Percentiles rank a stretch among this genome's conserved stretches.
These are phyloP conservation scores for Balearica regulorum DNA, from an alignment of 2,797 vertebrate genomes.

Conservation along the genomic window DNA sequence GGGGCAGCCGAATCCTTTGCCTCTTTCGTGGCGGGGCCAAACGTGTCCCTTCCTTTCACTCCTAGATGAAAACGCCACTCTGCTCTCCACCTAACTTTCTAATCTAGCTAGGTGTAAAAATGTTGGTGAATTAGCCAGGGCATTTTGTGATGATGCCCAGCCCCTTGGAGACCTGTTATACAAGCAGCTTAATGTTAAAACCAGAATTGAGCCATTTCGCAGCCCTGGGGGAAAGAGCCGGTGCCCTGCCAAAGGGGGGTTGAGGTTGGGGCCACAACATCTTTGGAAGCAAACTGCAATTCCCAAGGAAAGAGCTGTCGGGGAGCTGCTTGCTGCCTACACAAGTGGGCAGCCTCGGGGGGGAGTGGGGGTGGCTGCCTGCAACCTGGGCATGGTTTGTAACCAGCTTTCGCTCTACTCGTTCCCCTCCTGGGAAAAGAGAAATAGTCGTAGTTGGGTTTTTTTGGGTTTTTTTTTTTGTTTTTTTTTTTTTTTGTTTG, in stretches of 20 bases:
- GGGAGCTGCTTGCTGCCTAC: not conserved
- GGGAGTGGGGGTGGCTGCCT: rapidly evolving
- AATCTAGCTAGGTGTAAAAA: not conserved
- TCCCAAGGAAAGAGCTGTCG: not conserved
- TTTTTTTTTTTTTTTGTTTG: not conserved
- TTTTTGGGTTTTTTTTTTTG: not conserved
- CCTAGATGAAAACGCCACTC: not conserved
- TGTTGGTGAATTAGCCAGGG: not conserved
- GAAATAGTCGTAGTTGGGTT: not conserved
- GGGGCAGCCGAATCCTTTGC: rapidly evolving
- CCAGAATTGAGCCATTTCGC: not conserved
- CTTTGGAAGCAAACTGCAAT: not conserved
- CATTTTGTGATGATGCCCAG: not conserved
- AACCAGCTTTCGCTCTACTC: not conserved
- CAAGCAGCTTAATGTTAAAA: not conserved
- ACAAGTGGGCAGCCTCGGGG: rapidly evolving
- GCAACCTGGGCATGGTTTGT: rapidly evolving
- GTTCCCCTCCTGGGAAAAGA: not conserved
- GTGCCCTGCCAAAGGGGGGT: rapidly evolving
- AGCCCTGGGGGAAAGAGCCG: not conserved
- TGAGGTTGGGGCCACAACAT: too few relatives aligned
- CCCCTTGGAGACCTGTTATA: not conserved
- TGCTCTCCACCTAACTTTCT: not conserved
- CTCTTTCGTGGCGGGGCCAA: not conserved
- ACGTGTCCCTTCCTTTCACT: not conserved